Evolutionary conservation across 2,113 vertebrate genomes (phyloP).

Genomic region (Hyperopisus bebe): DNA sequence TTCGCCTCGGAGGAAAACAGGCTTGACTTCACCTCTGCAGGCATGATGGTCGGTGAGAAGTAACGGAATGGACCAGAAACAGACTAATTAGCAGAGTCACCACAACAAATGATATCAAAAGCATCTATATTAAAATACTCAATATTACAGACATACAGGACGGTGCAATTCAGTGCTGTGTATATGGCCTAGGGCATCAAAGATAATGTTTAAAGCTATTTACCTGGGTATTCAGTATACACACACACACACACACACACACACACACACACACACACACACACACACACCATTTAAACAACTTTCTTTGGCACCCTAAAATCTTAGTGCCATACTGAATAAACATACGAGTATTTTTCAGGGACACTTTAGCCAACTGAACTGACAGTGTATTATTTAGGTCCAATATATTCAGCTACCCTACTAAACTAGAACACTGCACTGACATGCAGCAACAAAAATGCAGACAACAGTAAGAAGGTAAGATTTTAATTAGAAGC

Average conservation of each 20-base stretch:
- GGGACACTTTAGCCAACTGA: background rate
- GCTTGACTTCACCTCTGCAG: conserved; percentile 61
- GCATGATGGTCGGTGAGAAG: conserved; percentile 14
- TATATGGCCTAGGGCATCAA: background rate
- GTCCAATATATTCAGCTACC: background rate
- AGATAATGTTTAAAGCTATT: background rate
- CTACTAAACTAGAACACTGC: background rate
- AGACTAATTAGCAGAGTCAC: background rate
- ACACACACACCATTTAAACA: background rate
- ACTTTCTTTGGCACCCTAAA: background rate
- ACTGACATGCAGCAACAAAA: background rate
- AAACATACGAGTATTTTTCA: background rate
- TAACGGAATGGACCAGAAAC: background rate
- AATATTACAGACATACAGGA: background rate
- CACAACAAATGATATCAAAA: background rate
- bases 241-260: background rate
- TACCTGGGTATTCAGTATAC: background rate
- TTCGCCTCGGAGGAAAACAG: conserved; percentile 52
- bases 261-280: background rate
- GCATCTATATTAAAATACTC: background rate
- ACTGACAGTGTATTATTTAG: background rate
- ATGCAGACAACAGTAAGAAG: background rate
- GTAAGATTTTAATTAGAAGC: background rate
- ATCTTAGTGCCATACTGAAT: background rate
- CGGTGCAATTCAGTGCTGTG: background rate